These are phyloP conservation scores for Microctenopoma lineatum DNA, from an alignment of 2,797 vertebrate genomes.

Conservation along the genomic window DNA sequence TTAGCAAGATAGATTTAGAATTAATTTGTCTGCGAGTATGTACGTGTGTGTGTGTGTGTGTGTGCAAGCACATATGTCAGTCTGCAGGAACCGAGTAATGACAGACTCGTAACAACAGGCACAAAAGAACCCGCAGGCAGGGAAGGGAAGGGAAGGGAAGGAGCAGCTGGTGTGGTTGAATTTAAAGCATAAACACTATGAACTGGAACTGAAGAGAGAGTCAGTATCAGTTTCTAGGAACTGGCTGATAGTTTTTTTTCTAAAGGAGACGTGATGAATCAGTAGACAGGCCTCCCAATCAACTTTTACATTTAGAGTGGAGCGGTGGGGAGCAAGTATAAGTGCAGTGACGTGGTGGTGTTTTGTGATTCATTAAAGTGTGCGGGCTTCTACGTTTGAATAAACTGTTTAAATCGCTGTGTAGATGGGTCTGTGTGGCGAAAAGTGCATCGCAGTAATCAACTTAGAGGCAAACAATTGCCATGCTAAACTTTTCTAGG, in stretches of 20 bases:
- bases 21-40: conserved; percentile 14
- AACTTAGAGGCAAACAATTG: conserved; percentile 54
- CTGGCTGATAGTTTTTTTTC: conserved; percentile 37
- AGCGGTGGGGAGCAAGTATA: conserved; percentile 15
- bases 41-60: conserved; percentile 4
- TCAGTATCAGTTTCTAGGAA: conserved; percentile 37
- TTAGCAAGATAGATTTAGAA: conserved; percentile 43
- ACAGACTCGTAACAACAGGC: conserved; percentile 54
- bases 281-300: conserved; percentile 29
- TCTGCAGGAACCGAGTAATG: conserved; percentile 57
- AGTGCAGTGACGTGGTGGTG: conserved; percentile 36
- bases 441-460: conserved; percentile 53
- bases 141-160: conserved; percentile 43
- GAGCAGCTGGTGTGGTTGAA: conserved; percentile 62
- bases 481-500: conserved; percentile 59
- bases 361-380: conserved; percentile 45
- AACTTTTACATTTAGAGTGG: conserved; percentile 30
- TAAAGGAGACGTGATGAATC: conserved; percentile 42
- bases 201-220: conserved; percentile 57
- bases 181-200: conserved; percentile 50
- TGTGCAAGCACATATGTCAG: conserved; percentile 45
- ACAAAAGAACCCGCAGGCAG: conserved; percentile 54
- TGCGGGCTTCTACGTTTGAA: conserved; percentile 21
- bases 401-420: conserved; percentile 29
- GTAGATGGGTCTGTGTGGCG: conserved; percentile 14